Percentiles rank a stretch among this genome's conserved stretches.
Conservation (phyloP, 2,888 invertebrate genomes). For the Eumacrocentrus americanus region DNA sequence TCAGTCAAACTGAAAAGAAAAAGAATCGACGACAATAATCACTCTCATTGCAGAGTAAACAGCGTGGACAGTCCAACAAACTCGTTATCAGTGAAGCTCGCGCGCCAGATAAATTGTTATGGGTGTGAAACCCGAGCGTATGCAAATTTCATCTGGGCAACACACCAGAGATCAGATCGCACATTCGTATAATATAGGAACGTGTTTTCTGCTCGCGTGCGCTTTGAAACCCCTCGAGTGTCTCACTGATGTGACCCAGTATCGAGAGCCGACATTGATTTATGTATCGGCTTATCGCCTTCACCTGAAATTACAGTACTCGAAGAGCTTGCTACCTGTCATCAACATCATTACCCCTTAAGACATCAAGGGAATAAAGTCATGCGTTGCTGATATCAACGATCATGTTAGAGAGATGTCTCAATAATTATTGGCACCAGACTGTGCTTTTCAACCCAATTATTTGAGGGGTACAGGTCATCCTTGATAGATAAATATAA, state of each 20-base stretch:
- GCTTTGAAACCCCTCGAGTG: neutral
- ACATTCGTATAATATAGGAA: neutral
- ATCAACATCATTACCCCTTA: constrained; percentile 28
- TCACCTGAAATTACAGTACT: constrained; percentile 35
- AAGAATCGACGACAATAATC: neutral
- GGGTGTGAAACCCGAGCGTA: constrained; percentile 35
- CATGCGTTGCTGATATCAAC: constrained; percentile 1
- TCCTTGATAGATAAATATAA: no score
- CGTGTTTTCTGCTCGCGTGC: constrained; percentile 11
- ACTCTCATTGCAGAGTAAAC: no score
- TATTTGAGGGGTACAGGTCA: no score
- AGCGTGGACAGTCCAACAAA: constrained; percentile 1
- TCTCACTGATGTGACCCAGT: constrained; percentile 35
- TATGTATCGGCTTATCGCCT: constrained; percentile 34
- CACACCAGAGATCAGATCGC: constrained; percentile 8
- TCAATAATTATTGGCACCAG: neutral
- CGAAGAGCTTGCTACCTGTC: constrained; percentile 34
- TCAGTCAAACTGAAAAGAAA: neutral
- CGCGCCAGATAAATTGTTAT: constrained; percentile 38
- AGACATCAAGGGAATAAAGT: constrained; percentile 23
- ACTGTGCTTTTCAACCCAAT: no score
- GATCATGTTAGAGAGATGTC: neutral
- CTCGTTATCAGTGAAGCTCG: constrained; percentile 21
- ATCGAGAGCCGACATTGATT: constrained; percentile 40
- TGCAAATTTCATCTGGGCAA: constrained; percentile 29